Evolutionary conservation across 1,140 invertebrate species (phyloP).

Genomic region (Nebria ingens): DNA sequence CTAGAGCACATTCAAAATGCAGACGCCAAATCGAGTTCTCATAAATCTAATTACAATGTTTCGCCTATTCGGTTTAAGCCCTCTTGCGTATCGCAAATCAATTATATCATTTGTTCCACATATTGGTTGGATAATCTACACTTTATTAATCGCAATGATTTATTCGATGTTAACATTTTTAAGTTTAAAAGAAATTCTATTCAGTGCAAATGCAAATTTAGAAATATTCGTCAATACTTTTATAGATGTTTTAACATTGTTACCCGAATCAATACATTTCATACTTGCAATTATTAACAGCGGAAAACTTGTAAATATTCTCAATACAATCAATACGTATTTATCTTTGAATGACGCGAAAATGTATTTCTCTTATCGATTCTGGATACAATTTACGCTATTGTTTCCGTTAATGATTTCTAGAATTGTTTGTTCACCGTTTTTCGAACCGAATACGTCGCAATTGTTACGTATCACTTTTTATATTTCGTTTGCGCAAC

Average conservation of each 20-base stretch:
- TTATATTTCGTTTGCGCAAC: background rate
- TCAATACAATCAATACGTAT: too few relatives aligned
- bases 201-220: background rate
- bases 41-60: too few relatives aligned
- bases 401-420: background rate
- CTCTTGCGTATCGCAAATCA: background rate
- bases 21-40: too few relatives aligned
- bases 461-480: background rate
- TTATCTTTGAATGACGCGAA: too few relatives aligned
- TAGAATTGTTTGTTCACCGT: background rate
- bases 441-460: background rate
- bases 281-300: background rate
- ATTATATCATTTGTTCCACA: background rate
- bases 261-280: background rate
- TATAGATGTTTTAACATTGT: background rate
- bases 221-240: background rate
- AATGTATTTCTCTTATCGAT: background rate
- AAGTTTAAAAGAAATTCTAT: background rate
- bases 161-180: background rate
- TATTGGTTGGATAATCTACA: background rate
- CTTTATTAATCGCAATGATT: background rate
- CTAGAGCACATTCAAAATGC: too few relatives aligned
- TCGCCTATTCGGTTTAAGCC: too few relatives aligned
- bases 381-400: background rate
- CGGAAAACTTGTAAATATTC: background rate